Evolutionary conservation across 2,113 vertebrate genomes (phyloP), one percentile per base, ranked within the genome.

Genomic region (Formicarius rufipectus): DNA sequence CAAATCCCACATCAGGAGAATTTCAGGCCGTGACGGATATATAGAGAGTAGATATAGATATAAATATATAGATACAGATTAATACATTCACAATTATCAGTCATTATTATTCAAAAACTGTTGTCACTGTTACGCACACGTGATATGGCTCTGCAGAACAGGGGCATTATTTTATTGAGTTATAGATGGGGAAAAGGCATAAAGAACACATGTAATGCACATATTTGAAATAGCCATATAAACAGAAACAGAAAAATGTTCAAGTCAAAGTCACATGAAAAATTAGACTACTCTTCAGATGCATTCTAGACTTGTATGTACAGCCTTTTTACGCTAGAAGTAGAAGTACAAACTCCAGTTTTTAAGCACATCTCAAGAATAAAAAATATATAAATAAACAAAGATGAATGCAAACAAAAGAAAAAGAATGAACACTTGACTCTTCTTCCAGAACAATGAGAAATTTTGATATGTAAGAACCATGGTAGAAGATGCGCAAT

Each of bases 181-280:
- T 87, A 82, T 27, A 91, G 77, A 73, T 8, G 12, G 67, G 78
- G 23, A 90, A 95, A 96, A 93, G 87, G 91, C 89, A 94, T 77
- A 87, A 95, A 92, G 71, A 92, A 96, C 80, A 97, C 93, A 96
- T 77, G 56, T 81, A 95, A 94, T 94, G 90, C 88, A 96, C 60
- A 87, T 85, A 89, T 92, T 73, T 82, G 80, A 93, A 92, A 91
- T 27, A 97, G 24, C 84, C 87, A 77, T 89, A 93, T 87, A 93
- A 96, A 87, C 68, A 96, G 58, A 94, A 92, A 92, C 64, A 93
- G 76, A 84, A 89, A 75, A 93, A 89, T 80, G 78, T 89, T 92
- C 63, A 90, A 94, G 94, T 93, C 83, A 91, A 93, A 94, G 83
- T 86, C 90, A 97, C 93, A 78, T 90, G 68, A 90, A 93, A 96